phyloP scores from a whole-genome alignment of 2,113 vertebrate genomes.

The Lethenteron reissneri region DNA sequence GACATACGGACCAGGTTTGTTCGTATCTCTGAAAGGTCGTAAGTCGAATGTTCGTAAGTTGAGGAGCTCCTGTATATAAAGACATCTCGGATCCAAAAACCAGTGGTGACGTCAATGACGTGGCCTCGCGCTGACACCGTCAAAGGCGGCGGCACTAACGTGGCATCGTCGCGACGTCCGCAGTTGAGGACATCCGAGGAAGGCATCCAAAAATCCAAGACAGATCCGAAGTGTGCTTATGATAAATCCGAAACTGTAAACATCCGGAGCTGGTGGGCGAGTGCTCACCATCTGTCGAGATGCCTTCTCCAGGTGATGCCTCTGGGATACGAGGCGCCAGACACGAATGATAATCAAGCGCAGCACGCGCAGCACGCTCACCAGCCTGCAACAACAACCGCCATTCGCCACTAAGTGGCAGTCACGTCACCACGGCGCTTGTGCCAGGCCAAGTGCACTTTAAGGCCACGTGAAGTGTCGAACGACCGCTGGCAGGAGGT shows the following conservation, averaged over 20 bases:
- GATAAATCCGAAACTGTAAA: too few species aligned
- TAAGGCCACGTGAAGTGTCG: background rate
- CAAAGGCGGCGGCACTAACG: background rate
- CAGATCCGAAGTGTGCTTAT: too few species aligned
- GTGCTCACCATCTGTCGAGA: conserved; percentile 60
- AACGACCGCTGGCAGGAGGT: background rate
- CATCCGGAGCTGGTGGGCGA: too few species aligned
- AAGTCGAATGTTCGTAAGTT: too few species aligned
- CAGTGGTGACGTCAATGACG: too few species aligned
- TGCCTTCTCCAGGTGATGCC: conserved; percentile 48
- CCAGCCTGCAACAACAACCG: conserved; percentile 25
- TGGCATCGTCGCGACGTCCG: background rate
- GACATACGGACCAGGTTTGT: too few species aligned
- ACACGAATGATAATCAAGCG: conserved; percentile 55
- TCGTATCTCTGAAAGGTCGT: too few species aligned
- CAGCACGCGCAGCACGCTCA: conserved; percentile 35
- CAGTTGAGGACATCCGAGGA: conserved; percentile 3
- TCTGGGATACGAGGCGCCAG: conserved; percentile 56
- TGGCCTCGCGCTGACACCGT: background rate
- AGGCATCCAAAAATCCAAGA: background rate
- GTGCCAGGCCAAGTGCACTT: background rate
- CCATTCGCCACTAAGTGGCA: background rate
- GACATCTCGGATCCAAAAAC: too few species aligned
- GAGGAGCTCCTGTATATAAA: too few species aligned
- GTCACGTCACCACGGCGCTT: background rate